These are phyloP conservation scores for Sebastes itinus DNA, from an alignment of 2,797 vertebrate species.

Conservation along the genomic window DNA sequence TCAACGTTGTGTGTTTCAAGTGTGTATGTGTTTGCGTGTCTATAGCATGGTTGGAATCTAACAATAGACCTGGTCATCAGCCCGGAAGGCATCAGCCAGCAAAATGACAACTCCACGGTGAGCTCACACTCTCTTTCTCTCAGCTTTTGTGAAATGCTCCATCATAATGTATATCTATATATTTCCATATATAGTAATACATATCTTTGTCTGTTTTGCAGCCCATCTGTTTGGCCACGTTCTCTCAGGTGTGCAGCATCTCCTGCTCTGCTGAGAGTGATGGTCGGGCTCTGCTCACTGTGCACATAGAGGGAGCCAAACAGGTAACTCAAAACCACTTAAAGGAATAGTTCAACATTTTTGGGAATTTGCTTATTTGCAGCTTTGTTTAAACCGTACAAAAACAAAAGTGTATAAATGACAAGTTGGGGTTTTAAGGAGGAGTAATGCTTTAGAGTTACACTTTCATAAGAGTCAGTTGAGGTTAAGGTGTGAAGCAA, in stretches of 20 bases:
- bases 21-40: slow-evolving; percentile 1
- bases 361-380: not conserved
- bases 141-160: too few species aligned
- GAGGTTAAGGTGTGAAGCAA: not conserved
- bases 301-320: slow-evolving; percentile 86
- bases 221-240: slow-evolving; percentile 88
- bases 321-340: slow-evolving; percentile 78
- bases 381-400: not conserved
- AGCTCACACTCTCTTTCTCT: not conserved
- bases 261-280: slow-evolving; percentile 81
- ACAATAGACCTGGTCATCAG: slow-evolving; percentile 92
- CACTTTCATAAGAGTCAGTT: not conserved
- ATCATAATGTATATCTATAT: too few species aligned
- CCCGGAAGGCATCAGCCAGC: slow-evolving; percentile 91
- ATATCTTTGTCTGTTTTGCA: slow-evolving; percentile 47
- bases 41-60: slow-evolving; percentile 93
- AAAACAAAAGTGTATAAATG: not conserved
- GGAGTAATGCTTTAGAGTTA: too few species aligned
- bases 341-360: not conserved
- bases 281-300: slow-evolving; percentile 83
- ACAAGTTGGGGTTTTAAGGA: not conserved
- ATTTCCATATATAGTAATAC: not conserved
- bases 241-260: slow-evolving; percentile 89
- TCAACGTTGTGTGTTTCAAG: not conserved
- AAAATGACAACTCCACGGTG: slow-evolving; percentile 86